These are phyloP conservation scores for Drosophila serrata DNA, from an alignment of 1,140 invertebrate genomes.

Conservation along the genomic window DNA sequence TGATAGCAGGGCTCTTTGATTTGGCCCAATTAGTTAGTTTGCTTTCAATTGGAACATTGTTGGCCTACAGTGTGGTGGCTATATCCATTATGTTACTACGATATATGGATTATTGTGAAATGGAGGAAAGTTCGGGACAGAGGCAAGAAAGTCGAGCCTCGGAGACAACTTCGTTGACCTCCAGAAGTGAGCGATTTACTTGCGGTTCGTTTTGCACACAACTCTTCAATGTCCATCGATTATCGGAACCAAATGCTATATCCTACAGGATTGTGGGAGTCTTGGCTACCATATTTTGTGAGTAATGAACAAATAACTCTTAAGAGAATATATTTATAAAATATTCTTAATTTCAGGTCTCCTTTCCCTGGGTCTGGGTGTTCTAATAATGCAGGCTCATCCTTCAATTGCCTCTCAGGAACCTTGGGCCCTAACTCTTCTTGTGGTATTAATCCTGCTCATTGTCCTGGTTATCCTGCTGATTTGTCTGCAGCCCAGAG, in stretches of 20 bases:
- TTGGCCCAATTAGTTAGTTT: constrained; percentile 95
- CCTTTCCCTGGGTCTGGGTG: constrained; percentile 64
- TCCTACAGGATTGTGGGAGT: constrained; percentile 72
- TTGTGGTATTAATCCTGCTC: constrained; percentile 58
- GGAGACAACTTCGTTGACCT: constrained; percentile 67
- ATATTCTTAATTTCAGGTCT: constrained; percentile 38
- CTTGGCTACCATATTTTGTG: constrained; percentile 67
- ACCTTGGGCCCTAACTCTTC: constrained; percentile 65
- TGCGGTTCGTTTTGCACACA: constrained; percentile 59
- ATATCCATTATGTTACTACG: constrained; percentile 93
- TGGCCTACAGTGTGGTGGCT: constrained; percentile 97
- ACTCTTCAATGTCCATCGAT: constrained; percentile 68
- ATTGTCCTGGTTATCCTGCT: constrained; percentile 59
- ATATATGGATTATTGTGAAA: constrained; percentile 75
- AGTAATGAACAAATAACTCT: background rate
- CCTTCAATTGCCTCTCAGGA: constrained; percentile 49
- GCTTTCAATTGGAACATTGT: constrained; percentile 97
- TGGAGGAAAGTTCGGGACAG: constrained; percentile 25
- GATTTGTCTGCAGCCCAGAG: constrained; percentile 74
- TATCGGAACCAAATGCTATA: constrained; percentile 55
- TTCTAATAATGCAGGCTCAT: constrained; percentile 74
- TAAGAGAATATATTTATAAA: too few species aligned
- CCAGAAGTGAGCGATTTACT: constrained; percentile 49
- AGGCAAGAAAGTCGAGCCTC: constrained; percentile 24
- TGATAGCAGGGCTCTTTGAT: constrained; percentile 95